phyloP scores from a whole-genome alignment of 2,797 vertebrate species.

The Oryzias dopingdopingensis region DNA sequence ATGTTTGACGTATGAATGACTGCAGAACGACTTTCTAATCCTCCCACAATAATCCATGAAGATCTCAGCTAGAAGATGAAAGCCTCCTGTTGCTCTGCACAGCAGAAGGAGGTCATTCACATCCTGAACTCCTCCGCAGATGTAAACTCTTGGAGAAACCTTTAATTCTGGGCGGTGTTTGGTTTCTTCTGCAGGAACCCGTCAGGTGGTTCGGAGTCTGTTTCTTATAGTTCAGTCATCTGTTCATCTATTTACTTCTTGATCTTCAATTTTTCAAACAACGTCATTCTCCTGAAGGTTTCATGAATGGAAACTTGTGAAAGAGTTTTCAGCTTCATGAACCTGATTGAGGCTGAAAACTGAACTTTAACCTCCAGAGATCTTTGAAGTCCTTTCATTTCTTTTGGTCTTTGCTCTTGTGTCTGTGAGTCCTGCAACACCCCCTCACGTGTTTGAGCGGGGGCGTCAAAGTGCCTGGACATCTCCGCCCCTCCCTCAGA shows the following conservation, averaged over 20 bases:
- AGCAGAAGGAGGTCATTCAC: neutral
- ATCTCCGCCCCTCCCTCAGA: constrained; percentile 68
- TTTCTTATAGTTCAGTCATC: neutral
- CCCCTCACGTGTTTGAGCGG: constrained; percentile 5
- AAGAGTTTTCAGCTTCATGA: constrained; percentile 1
- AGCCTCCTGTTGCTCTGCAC: constrained; percentile 1
- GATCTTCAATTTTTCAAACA: constrained; percentile 27
- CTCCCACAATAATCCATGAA: constrained; percentile 40
- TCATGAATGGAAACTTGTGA: too few relatives aligned
- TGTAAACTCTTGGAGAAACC: too few relatives aligned
- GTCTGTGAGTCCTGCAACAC: constrained; percentile 5
- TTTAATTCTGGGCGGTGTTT: too few relatives aligned
- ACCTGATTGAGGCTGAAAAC: constrained; percentile 20
- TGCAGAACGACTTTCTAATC: constrained; percentile 8
- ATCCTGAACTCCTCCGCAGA: too few relatives aligned
- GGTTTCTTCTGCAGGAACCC: too few relatives aligned
- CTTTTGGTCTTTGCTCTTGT: constrained; percentile 50
- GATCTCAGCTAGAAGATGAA: constrained; percentile 8
- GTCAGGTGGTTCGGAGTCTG: too few relatives aligned
- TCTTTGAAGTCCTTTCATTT: constrained; percentile 44
- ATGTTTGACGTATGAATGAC: constrained; percentile 25
- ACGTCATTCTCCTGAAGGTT: neutral
- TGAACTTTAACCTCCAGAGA: constrained; percentile 26
- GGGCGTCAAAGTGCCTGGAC: neutral
- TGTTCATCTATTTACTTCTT: constrained; percentile 7